Base-by-base conservation (phyloP, 2,888 invertebrate genomes). In the Cosmia pyralina region DNA sequence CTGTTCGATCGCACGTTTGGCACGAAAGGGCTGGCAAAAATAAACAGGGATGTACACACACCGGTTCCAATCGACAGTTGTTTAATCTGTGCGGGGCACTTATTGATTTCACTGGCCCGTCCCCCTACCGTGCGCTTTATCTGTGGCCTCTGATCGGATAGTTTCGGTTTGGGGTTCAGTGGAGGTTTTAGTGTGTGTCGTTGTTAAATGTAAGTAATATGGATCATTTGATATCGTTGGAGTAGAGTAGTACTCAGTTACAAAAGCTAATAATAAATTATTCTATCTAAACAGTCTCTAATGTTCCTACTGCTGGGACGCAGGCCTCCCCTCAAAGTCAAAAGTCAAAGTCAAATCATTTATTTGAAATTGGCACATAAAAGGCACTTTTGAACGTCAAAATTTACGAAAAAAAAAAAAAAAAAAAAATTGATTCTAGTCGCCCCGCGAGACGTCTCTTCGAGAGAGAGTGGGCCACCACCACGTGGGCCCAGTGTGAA, bases 51-150 rank as follows among this genome's bases (percentile, higher is more conserved):
- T 79, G 82, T 77, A 60, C 79, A 87, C 87, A 84, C 77, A 83
- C 74, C 72, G 73, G 77, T 79, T 79, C 41, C 83, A 85, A 79
- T 84, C 76, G 77, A 48, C 74, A 69, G 81, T 82, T 85, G 88
- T 87, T 88, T 87, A 85, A 85, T 86, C 84, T 85, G 79, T 79
- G 77, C 77, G 72, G 77, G 65, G 77, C 75, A 80, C 79, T 86
- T 88, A 88, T 88, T 88, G 88, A 87, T 88, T 87, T 85, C 78
- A 72, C 82, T 74, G 59, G 69, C 52, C 65, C 59, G 60, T 73
- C 63, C 69, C 60, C 69, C 74, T 80, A 79, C 77, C 72, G 59
- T 75, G 71, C 68, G 82, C 75, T 81, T 77, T 81, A 76, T 82
- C 82, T 81, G 84, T 75, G 79, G 78, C 75, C 80, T 79, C 82